phyloP scores from a whole-genome alignment of 2,113 vertebrate genomes.

The Pachypanchax playfairii region DNA sequence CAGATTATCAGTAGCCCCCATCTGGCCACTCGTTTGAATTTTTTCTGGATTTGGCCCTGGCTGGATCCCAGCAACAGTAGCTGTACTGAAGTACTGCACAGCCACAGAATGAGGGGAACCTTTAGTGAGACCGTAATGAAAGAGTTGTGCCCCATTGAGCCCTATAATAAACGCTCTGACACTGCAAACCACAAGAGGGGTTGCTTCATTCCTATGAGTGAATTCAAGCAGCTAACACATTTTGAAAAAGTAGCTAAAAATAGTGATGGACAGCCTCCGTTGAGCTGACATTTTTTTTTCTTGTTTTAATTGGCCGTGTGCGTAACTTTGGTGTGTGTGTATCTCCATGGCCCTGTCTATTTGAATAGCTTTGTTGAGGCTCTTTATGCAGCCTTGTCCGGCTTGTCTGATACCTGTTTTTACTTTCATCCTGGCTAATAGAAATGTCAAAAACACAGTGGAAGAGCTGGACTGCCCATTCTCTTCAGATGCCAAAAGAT shows the following conservation, averaged over 20 bases:
- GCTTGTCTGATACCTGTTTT: constrained; percentile 49
- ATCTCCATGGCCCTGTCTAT: constrained; percentile 16
- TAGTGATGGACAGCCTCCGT: not conserved
- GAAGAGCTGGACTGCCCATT: constrained; percentile 56
- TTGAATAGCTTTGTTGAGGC: constrained; percentile 19
- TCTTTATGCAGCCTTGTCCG: constrained; percentile 50
- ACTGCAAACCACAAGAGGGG: constrained; percentile 53
- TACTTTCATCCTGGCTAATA: constrained; percentile 70
- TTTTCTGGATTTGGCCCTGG: too few relatives aligned
- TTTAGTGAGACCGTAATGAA: constrained; percentile 69
- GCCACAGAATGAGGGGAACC: constrained; percentile 43
- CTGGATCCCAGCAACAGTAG: not conserved
- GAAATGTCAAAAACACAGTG: constrained; percentile 64
- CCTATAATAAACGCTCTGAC: constrained; percentile 71
- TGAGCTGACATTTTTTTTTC: constrained; percentile 11
- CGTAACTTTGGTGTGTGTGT: constrained; percentile 1
- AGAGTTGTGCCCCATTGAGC: constrained; percentile 72
- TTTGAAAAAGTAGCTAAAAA: constrained; percentile 23
- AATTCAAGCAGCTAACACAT: constrained; percentile 31
- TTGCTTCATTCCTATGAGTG: constrained; percentile 54
- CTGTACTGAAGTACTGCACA: constrained; percentile 31
- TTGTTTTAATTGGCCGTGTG: constrained; percentile 17
- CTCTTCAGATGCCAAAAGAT: constrained; percentile 57
- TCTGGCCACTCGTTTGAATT: too few relatives aligned
- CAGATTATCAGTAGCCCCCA: too few relatives aligned